Evolutionary conservation across 1,140 invertebrate species (phyloP).

Genomic region (Hetaerina americana): DNA sequence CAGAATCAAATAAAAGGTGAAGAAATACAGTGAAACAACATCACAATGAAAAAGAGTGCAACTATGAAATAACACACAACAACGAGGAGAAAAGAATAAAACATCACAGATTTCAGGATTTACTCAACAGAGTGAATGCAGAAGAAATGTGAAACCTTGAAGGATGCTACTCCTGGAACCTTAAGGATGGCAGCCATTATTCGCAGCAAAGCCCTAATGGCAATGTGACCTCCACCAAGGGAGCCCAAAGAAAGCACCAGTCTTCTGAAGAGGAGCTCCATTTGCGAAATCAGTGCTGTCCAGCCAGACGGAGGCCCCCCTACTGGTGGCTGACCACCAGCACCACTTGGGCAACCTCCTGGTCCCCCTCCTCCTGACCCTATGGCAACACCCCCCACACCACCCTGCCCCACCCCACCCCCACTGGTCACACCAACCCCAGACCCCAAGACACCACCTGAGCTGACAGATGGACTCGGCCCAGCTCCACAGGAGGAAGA

Average conservation of each 20-base stretch:
- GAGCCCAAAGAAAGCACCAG: constrained; percentile 58
- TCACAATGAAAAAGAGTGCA: no score
- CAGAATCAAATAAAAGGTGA: no score
- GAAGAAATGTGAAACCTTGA: constrained; percentile 51
- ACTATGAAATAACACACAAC: no score
- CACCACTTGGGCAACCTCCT: constrained; percentile 1
- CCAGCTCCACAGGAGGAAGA: constrained; percentile 28
- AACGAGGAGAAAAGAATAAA: no score
- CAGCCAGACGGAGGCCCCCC: constrained; percentile 32
- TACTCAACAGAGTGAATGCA: constrained; percentile 3
- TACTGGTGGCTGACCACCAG: neutral
- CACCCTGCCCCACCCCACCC: neutral
- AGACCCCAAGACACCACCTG: neutral
- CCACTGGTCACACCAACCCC: neutral
- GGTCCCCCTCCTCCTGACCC: neutral
- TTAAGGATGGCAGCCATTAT: constrained; percentile 77
- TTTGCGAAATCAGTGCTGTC: constrained; percentile 62
- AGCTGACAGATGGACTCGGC: neutral
- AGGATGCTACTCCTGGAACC: constrained; percentile 64
- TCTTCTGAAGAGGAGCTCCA: constrained; percentile 75
- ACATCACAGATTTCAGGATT: no score
- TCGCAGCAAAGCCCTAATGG: constrained; percentile 54
- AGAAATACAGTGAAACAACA: no score
- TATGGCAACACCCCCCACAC: neutral
- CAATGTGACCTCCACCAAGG: constrained; percentile 43